Evolutionary conservation across 1,140 invertebrate species (phyloP).

Genomic region (Danaus melanippus): DNA sequence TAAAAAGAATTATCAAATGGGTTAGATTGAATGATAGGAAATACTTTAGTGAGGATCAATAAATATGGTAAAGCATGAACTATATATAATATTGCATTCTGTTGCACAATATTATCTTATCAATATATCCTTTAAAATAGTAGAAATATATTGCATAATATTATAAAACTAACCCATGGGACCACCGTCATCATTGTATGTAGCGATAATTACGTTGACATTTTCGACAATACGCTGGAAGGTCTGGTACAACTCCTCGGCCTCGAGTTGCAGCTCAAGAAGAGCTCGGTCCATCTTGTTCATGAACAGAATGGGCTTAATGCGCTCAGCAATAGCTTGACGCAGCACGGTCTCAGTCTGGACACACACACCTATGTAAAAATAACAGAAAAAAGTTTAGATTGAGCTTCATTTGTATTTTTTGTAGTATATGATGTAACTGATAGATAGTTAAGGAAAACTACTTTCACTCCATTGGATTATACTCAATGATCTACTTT

Average conservation of each 20-base stretch:
- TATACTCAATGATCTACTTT: no score
- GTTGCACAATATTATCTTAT: no score
- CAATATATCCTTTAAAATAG: no score
- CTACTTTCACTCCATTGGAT: no score
- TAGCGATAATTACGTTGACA: constrained; percentile 99
- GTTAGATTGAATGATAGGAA: no score
- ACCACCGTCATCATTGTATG: constrained; percentile 97
- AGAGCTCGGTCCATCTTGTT: constrained; percentile 99
- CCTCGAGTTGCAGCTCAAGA: constrained; percentile 93
- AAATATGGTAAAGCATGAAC: no score
- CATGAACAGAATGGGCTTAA: constrained; percentile 99
- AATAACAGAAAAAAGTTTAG: not conserved
- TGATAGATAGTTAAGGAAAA: no score
- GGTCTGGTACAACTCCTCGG: constrained; percentile 98
- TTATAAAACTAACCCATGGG: constrained; percentile 87
- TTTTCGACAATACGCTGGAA: constrained; percentile 99
- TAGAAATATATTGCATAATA: not conserved
- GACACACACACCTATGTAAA: constrained; percentile 92
- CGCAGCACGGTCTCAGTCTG: constrained; percentile 99
- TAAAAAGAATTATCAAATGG: no score
- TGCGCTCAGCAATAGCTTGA: constrained; percentile 98
- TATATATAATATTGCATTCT: no score
- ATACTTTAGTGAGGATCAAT: no score
- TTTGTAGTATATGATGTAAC: no score
- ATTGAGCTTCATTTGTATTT: no score